These are phyloP conservation scores for Zenarchopterus dispar DNA, from an alignment of 2,797 vertebrate species.

Conservation along the genomic window DNA sequence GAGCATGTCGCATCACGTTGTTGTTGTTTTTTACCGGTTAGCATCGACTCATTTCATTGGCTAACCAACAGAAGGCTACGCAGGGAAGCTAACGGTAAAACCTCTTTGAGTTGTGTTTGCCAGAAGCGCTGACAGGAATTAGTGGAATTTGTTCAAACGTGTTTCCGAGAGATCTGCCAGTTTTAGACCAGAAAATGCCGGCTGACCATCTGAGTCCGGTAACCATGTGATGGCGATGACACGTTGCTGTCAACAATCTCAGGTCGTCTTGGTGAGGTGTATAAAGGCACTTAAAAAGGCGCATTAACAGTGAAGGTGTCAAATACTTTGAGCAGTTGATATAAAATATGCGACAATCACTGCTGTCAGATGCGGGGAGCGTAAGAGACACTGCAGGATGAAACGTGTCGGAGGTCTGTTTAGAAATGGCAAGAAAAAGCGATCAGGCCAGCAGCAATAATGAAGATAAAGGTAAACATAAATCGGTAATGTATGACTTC, in stretches of 20 bases:
- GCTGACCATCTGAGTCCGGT: conserved; percentile 18
- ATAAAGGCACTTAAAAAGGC: no score
- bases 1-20: conserved; percentile 10
- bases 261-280: not conserved
- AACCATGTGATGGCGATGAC: conserved; percentile 29
- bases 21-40: conserved; percentile 15
- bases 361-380: no score
- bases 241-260: not conserved
- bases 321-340: not conserved
- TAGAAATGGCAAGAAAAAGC: not conserved
- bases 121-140: not conserved
- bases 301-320: no score
- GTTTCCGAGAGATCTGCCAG: not conserved
- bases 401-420: not conserved
- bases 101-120: conserved; percentile 4
- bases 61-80: conserved; percentile 4
- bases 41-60: conserved; percentile 9
- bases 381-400: not conserved
- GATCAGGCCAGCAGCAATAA: not conserved
- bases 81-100: conserved; percentile 13
- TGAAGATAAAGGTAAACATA: not conserved
- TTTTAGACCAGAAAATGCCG: conserved; percentile 9
- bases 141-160: not conserved
- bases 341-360: not conserved
- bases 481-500: not conserved